Base-by-base conservation (phyloP, 2,113 vertebrate genomes). In the Microtus montanus region DNA sequence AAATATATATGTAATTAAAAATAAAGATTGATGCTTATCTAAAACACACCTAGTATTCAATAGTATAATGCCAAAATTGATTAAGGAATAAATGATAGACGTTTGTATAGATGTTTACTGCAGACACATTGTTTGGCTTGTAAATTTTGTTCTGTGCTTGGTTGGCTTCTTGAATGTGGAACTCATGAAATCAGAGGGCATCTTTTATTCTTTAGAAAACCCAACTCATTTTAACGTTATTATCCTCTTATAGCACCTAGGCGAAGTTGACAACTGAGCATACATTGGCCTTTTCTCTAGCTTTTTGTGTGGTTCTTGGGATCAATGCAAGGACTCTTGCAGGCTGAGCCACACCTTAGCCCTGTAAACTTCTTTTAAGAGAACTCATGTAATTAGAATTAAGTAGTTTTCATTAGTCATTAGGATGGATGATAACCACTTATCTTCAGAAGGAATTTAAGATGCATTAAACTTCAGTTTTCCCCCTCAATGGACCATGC, bases 381-480 rank as follows among this genome's bases (percentile, higher is more conserved):
- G 22, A 87, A 74, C 3, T 93, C 22, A 84, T 66, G 12, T 9
- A 92, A 47, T 58, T 78, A 58, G 66, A 90, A 28, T 78, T 78
- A 73, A 90, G 28, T 66, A 66, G 44, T 87, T 71, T 70, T 66
- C 28, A 83, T 95, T 86, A 52, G 75, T 79, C 52, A 80, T 70
- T 75, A 70, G 11, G 41, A 83, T 24, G 14, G 47, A 3, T 52
- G 24, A 35, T 47, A 58, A 24, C 80, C 80, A 44, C 41, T 64
- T 82, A 49, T n/a, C 19, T 58, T 35, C 79, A 89, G 49, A 90
- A 92, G 41, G 80, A 71, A 78, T 74, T 74, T 13, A 78, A 73
- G 77, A 41, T 73, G 4, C 83, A 61, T 28, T 84, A 54, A 83
- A 49, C 10, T 91, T 33, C 5, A 22, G n/a, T 66, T 79, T 17